Conservation (phyloP, 2,797 vertebrate genomes). For the Holocentrus rufus region DNA sequence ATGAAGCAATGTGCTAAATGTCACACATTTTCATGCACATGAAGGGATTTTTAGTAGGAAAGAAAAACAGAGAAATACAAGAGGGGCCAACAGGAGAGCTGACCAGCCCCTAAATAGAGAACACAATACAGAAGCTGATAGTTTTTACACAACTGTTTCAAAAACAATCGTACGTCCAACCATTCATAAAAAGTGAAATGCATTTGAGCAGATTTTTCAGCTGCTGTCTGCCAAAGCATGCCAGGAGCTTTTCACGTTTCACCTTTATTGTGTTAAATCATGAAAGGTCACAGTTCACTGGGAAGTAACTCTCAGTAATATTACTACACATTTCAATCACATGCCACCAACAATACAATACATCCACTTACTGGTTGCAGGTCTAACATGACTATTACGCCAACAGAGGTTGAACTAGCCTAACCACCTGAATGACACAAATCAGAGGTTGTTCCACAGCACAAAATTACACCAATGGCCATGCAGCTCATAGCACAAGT, state of each 20-base stretch:
- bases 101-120: background rate
- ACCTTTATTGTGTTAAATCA: constrained; percentile 11
- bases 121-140: background rate
- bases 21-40: too few species aligned
- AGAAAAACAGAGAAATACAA: background rate
- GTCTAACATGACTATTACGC: constrained; percentile 6
- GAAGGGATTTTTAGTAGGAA: background rate
- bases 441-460: constrained; percentile 1
- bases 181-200: constrained; percentile 4
- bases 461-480: background rate
- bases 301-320: background rate
- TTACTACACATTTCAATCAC: background rate
- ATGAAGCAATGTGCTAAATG: too few species aligned
- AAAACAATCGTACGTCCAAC: constrained; percentile 9
- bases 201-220: background rate
- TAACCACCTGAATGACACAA: background rate
- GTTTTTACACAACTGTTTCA: constrained; percentile 19
- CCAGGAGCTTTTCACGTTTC: background rate
- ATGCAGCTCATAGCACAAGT: constrained; percentile 17
- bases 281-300: background rate
- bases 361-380: background rate
- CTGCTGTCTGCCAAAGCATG: constrained; percentile 1
- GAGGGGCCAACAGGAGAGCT: background rate
- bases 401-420: background rate
- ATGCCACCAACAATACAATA: background rate